Conservation (phyloP, 53 echinoderm and acorn worm species). For the Echinarachnius parma region DNA sequence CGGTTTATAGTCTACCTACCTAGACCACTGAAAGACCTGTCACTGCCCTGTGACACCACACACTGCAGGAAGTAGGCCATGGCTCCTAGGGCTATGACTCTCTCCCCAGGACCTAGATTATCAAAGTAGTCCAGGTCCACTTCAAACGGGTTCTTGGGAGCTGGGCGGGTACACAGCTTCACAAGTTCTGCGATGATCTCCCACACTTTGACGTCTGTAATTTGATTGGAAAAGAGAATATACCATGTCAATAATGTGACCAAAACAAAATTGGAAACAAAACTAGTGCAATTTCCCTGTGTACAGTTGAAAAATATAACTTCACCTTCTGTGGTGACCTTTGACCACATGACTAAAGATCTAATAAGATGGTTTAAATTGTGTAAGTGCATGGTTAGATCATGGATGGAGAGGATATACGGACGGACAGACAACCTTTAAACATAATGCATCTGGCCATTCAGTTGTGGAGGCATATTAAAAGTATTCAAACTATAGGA, state of each 20-base stretch:
- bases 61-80: constrained; percentile 76
- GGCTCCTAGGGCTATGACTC: constrained; percentile 72
- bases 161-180: constrained; percentile 73
- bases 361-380: too few relatives aligned
- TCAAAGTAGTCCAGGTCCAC: constrained; percentile 77
- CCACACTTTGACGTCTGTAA: constrained; percentile 67
- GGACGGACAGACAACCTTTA: too few relatives aligned
- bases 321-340: too few relatives aligned
- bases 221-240: neutral
- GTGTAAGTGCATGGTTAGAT: too few relatives aligned
- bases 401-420: too few relatives aligned
- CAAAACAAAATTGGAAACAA: neutral
- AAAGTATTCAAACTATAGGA: too few relatives aligned
- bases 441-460: too few relatives aligned
- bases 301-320: too few relatives aligned
- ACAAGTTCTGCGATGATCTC: constrained; percentile 85
- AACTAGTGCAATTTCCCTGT: neutral
- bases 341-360: too few relatives aligned
- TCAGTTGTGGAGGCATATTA: too few relatives aligned
- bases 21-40: constrained; percentile 75
- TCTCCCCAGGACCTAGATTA: constrained; percentile 45
- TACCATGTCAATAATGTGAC: neutral
- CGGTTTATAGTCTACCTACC: constrained; percentile 54
- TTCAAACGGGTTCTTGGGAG: constrained; percentile 79
- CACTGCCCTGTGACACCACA: constrained; percentile 55